Evolutionary conservation across 2,113 vertebrate species (phyloP).

Genomic region (Oplegnathus fasciatus): DNA sequence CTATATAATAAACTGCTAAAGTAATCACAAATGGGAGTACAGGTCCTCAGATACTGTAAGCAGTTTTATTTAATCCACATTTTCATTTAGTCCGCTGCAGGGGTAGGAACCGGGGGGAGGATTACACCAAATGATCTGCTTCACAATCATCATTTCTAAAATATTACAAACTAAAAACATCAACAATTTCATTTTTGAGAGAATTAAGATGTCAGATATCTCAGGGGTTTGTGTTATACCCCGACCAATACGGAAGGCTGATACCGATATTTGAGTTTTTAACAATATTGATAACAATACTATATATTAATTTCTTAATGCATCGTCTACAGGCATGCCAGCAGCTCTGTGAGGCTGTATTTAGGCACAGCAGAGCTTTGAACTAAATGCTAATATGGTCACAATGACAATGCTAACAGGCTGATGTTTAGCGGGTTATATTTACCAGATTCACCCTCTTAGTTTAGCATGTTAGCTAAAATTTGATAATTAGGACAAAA

Average conservation of each 20-base stretch:
- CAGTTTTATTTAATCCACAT: neutral
- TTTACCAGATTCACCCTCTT: neutral
- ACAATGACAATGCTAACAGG: neutral
- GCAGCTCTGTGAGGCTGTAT: neutral
- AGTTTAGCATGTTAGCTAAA: neutral
- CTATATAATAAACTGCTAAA: neutral
- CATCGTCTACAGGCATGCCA: neutral
- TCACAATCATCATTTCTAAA: conserved; percentile 1
- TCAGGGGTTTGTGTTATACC: neutral
- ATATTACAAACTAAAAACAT: neutral
- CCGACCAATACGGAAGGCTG: neutral
- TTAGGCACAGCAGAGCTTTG: neutral
- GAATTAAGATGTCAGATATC: neutral
- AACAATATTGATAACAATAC: neutral
- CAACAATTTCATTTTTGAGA: neutral
- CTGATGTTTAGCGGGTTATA: neutral
- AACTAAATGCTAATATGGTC: neutral
- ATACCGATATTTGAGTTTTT: neutral
- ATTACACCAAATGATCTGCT: neutral
- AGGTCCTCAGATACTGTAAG: neutral
- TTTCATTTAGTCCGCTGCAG: neutral
- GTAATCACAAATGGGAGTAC: neutral
- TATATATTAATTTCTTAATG: neutral
- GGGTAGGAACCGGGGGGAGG: no score
- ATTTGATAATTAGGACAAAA: neutral